phyloP scores from a whole-genome alignment of 2,113 vertebrate species.

The Danionella cerebrum region DNA sequence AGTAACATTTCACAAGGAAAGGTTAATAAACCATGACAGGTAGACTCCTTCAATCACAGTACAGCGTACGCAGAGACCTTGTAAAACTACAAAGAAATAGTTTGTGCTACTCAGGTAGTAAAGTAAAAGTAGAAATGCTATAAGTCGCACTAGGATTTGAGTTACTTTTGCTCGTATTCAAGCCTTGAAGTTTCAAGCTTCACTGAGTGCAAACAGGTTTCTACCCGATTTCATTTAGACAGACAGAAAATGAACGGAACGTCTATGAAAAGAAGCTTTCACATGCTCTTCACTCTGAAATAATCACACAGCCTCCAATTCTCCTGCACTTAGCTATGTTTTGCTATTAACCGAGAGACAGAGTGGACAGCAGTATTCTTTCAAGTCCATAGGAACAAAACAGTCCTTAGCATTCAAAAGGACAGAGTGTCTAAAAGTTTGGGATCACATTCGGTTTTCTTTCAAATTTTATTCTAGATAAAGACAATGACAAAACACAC shows the following conservation, averaged over 20 bases:
- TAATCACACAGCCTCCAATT: neutral
- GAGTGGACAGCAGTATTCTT: slow-evolving; percentile 29
- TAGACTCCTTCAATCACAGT: neutral
- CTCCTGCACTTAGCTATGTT: neutral
- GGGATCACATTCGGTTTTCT: too few species aligned
- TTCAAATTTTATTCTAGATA: too few species aligned
- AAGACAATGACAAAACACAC: too few species aligned
- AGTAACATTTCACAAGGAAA: neutral
- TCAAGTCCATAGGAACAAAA: slow-evolving; percentile 31
- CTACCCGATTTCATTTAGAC: neutral
- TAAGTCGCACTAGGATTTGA: neutral
- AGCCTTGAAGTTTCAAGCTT: neutral
- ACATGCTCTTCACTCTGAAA: neutral
- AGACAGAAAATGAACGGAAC: neutral
- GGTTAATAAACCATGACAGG: slow-evolving; percentile 29
- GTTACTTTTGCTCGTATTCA: neutral
- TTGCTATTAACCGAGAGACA: slow-evolving; percentile 26
- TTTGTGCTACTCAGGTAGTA: slow-evolving; percentile 43
- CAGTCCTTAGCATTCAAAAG: slow-evolving; percentile 1
- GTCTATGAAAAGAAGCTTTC: neutral
- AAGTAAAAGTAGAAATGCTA: slow-evolving; percentile 26
- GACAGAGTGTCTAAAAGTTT: slow-evolving; percentile 23
- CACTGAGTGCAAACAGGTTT: neutral
- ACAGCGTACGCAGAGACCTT: slow-evolving; percentile 47
- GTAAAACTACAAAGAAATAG: slow-evolving; percentile 38